Conservation (phyloP, 1,140 invertebrate species). For the Anthonomus grandis region DNA sequence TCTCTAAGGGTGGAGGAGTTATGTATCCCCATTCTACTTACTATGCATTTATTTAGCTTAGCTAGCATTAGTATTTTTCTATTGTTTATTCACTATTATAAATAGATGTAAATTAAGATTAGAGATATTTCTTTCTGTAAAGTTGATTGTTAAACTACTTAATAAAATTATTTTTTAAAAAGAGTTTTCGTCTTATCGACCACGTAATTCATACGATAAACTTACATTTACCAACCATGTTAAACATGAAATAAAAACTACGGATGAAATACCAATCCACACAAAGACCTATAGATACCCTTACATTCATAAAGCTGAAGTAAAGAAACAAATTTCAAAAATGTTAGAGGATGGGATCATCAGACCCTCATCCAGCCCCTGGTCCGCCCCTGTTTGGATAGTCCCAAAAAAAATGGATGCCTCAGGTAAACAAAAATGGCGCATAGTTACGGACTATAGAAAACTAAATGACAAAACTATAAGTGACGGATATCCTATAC, state of each 20-base stretch:
- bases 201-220: constrained; percentile 18
- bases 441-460: constrained; percentile 47
- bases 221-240: constrained; percentile 26
- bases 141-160: too few relatives aligned
- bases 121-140: too few relatives aligned
- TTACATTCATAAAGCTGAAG: constrained; percentile 34
- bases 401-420: constrained; percentile 37
- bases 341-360: constrained; percentile 39
- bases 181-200: too few relatives aligned
- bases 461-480: constrained; percentile 48
- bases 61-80: too few relatives aligned
- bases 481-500: constrained; percentile 53
- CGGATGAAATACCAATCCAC: constrained; percentile 37
- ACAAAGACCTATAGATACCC: constrained; percentile 45
- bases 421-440: constrained; percentile 35
- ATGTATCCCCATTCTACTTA: too few relatives aligned
- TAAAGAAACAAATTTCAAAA: constrained; percentile 33
- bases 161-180: too few relatives aligned
- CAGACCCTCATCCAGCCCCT: constrained; percentile 41
- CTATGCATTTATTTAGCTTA: too few relatives aligned
- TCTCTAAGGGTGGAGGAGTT: too few relatives aligned
- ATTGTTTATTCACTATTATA: too few relatives aligned
- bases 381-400: constrained; percentile 45
- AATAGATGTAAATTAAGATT: too few relatives aligned
- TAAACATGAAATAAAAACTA: constrained; percentile 39